Conservation (phyloP, 2,113 vertebrate species). For the Clarias magur region DNA sequence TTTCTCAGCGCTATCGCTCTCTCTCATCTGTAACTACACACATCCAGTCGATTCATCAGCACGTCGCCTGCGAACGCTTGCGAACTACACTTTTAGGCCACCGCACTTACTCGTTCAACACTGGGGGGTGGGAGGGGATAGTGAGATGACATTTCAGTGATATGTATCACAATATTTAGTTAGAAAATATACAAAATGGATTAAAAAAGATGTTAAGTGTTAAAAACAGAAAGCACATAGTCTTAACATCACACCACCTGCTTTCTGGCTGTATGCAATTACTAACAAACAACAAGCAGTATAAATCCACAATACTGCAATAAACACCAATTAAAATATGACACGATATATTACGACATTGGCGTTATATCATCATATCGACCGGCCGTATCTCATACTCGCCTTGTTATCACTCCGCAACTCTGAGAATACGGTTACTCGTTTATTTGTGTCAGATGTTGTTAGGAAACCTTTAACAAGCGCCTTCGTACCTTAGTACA, state of each 20-base stretch:
- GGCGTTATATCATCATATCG: background rate
- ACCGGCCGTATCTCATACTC: background rate
- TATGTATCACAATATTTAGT: too few relatives aligned
- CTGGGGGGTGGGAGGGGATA: background rate
- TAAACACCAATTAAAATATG: background rate
- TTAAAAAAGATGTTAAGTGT: too few relatives aligned
- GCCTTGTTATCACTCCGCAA: background rate
- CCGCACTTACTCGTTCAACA: background rate
- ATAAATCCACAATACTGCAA: background rate
- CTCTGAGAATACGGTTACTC: background rate
- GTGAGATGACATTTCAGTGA: background rate
- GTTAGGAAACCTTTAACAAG: background rate
- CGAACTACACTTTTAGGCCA: background rate
- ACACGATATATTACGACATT: background rate
- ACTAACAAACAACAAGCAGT: background rate
- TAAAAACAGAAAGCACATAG: background rate
- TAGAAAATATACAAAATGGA: too few relatives aligned
- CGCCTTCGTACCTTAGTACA: background rate
- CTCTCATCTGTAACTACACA: slow-evolving; percentile 21
- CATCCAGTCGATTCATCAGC: slow-evolving; percentile 19
- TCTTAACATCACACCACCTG: background rate
- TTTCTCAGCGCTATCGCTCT: background rate
- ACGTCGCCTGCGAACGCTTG: background rate
- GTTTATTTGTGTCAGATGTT: background rate
- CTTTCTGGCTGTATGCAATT: background rate